Base-by-base conservation (phyloP, 2,888 invertebrate genomes). In the Empis livida region DNA sequence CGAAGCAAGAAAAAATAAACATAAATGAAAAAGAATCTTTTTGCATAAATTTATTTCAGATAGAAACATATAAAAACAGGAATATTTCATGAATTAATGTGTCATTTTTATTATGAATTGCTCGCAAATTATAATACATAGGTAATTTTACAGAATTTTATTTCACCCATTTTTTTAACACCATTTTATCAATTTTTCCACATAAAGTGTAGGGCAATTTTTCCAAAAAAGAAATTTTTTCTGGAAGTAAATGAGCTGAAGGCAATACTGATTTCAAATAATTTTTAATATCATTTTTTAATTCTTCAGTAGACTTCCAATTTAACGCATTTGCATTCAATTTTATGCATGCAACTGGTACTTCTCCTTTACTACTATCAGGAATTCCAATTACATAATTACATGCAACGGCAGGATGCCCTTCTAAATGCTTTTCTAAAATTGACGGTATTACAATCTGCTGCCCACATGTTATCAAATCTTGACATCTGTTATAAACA, bases 381-480 rank as follows among this genome's bases (percentile, higher is more conserved):
- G 46, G 46, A 6, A 50, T 32, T 16, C 50, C 50, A 17, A 50
- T 42, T 27, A 50, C 27, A 35, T 43, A 27, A 15, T 37, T 40
- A n/a, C 14, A 13, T 4, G 15, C 20, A 11, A 50, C 31, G 9
- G 5, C 9, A 6, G 38, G n/a, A 31, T 48, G 42, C 1, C n/a
- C 13, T 10, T 31, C 27, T 27, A 27, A 27, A 27, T 27, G 9
- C 2, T 27, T 4, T 27, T 27, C 23, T 27, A 27, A 27, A 27
- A 27, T 27, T 27, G 23, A 27, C 9, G 23, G 23, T 27, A 27
- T 27, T 39, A 39, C 39, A 39, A 13, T 5, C 5, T 17, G 11
- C 14, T 35, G 23, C 35, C 23, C 23, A 27, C 8, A 20, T 30
- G 6, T 14, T 11, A 45, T 32, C 5, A 45, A 41, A 11, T 45